These are phyloP conservation scores for Mola mola DNA, from an alignment of 2,113 vertebrate species.

Conservation along the genomic window DNA sequence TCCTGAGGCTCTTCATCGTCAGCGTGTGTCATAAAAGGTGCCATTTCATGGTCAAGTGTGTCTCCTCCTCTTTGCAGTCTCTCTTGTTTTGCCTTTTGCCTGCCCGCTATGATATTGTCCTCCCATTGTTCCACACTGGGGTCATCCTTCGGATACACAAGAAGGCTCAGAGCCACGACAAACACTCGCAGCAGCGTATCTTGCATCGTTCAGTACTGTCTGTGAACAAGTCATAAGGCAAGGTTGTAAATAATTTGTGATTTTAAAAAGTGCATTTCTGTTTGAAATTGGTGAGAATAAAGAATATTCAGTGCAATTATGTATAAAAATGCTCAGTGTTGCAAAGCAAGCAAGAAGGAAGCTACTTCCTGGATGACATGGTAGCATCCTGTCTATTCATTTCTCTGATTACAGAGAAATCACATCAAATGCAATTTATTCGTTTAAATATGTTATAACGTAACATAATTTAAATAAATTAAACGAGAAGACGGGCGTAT, in stretches of 20 bases:
- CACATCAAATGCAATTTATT: neutral
- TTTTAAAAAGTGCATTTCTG: too few species aligned
- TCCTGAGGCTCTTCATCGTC: neutral
- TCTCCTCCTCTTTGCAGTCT: conserved; percentile 30
- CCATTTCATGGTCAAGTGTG: conserved; percentile 43
- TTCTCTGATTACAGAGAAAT: neutral
- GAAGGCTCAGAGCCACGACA: conserved; percentile 65
- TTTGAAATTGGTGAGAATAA: fast-evolving
- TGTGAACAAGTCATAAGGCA: conserved; percentile 24
- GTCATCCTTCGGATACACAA: conserved; percentile 60
- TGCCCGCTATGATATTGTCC: conserved; percentile 9
- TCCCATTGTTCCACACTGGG: conserved; percentile 49
- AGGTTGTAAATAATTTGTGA: neutral
- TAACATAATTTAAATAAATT: too few species aligned
- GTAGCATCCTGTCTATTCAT: conserved; percentile 14
- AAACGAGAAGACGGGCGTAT: conserved; percentile 14
- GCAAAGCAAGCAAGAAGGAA: conserved; percentile 16
- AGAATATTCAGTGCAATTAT: neutral
- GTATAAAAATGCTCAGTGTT: neutral
- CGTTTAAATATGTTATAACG: too few species aligned
- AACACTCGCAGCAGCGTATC: conserved; percentile 64
- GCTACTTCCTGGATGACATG: conserved; percentile 32
- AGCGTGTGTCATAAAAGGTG: conserved; percentile 11
- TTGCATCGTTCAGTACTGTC: conserved; percentile 68
- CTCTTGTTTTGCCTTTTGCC: conserved; percentile 44